Evolutionary conservation across 2,113 vertebrate species (phyloP).

Genomic region (Toxotes jaculatrix): DNA sequence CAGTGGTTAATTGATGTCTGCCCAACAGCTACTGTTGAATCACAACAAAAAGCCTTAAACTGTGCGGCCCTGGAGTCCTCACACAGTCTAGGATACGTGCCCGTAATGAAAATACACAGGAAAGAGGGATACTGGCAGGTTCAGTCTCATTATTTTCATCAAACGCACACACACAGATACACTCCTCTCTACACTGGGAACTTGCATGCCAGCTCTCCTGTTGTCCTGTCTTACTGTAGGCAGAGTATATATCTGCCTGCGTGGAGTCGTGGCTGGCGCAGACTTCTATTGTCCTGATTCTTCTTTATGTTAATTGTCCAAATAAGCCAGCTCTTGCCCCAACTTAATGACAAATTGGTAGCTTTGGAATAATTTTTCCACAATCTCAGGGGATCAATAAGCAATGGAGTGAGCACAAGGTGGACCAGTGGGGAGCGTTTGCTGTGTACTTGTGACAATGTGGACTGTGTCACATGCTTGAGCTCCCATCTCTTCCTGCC

Average conservation of each 20-base stretch:
- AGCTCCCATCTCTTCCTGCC: constrained; percentile 41
- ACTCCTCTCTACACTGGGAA: constrained; percentile 40
- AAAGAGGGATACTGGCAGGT: constrained; percentile 52
- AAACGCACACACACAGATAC: constrained; percentile 52
- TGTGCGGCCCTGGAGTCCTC: constrained; percentile 47
- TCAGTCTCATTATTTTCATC: constrained; percentile 70
- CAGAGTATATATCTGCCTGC: constrained; percentile 18
- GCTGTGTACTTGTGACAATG: constrained; percentile 54
- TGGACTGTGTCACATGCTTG: constrained; percentile 53
- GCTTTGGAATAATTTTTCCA: constrained; percentile 56
- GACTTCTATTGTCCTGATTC: constrained; percentile 33
- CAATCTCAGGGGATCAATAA: constrained; percentile 58
- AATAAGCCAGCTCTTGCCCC: constrained; percentile 42
- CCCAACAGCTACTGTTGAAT: constrained; percentile 59
- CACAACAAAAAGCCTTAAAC: constrained; percentile 63
- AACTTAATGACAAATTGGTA: constrained; percentile 42
- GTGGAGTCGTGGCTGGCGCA: constrained; percentile 12
- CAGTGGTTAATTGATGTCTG: constrained; percentile 58
- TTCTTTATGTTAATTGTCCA: constrained; percentile 28
- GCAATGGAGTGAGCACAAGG: constrained; percentile 47
- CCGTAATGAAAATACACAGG: constrained; percentile 54
- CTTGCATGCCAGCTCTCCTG: constrained; percentile 55
- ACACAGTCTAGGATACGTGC: constrained; percentile 52
- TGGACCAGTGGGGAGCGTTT: constrained; percentile 45
- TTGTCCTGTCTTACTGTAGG: constrained; percentile 36